A percentile compares a stretch with the other conserved stretches of the same genome.
Evolutionary conservation across 2,797 vertebrate genomes (phyloP).

Genomic region (Protosalanx chinensis): DNA sequence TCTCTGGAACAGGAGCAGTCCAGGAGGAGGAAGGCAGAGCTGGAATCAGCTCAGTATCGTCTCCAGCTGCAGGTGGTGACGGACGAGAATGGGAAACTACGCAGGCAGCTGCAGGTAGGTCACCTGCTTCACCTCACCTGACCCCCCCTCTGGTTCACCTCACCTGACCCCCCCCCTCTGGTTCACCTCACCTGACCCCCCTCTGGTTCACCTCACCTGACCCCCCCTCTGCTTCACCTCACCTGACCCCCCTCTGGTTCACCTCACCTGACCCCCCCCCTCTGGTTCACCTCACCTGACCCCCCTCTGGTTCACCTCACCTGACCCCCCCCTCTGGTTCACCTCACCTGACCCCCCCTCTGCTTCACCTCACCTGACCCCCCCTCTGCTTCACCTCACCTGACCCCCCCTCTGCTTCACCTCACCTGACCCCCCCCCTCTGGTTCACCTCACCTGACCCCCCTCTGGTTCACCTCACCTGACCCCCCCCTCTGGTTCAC

Average conservation of each 20-base stretch:
- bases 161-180: conserved; percentile 8
- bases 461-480: not conserved
- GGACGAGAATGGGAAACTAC: conserved; percentile 83
- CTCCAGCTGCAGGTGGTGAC: conserved; percentile 85
- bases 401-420: too few relatives aligned
- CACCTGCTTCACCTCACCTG: conserved; percentile 6
- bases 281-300: too few relatives aligned
- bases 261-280: too few relatives aligned
- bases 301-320: too few relatives aligned
- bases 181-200: not conserved
- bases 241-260: too few relatives aligned
- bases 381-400: too few relatives aligned
- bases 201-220: conserved; percentile 9
- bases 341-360: too few relatives aligned
- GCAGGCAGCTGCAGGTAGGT: conserved; percentile 79
- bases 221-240: too few relatives aligned
- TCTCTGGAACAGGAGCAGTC: conserved; percentile 82
- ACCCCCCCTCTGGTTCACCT: not conserved
- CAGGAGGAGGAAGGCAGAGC: conserved; percentile 82
- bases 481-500: not conserved
- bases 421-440: not conserved
- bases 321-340: too few relatives aligned
- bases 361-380: too few relatives aligned
- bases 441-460: not conserved
- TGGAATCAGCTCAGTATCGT: conserved; percentile 90